Conservation (phyloP, 2,113 vertebrate genomes). For the Rhineura floridana region DNA sequence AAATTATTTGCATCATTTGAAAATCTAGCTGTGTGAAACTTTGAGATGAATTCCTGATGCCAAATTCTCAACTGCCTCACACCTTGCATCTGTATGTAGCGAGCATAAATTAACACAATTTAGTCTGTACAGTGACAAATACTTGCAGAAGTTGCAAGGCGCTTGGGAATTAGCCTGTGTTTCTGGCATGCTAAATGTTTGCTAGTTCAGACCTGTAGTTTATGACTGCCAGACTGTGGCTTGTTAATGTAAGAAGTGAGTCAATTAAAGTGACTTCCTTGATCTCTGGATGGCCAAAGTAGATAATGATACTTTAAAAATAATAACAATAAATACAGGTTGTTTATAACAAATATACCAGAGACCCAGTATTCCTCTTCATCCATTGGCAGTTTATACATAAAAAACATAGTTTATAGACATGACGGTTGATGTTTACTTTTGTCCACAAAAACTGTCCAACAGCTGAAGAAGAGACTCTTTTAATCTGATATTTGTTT, state of each 20-base stretch:
- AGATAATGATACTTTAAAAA: not conserved
- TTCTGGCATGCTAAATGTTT: constrained; percentile 10
- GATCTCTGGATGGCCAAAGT: not conserved
- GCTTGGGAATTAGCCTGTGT: not conserved
- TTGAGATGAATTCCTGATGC: not conserved
- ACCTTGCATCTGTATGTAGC: not conserved
- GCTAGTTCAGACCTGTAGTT: not conserved
- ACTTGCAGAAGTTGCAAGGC: not conserved
- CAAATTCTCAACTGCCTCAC: not conserved
- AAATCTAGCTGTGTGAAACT: not conserved
- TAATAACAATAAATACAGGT: not conserved
- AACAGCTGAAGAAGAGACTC: not conserved
- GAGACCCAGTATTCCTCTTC: not conserved
- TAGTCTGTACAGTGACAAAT: constrained; percentile 7
- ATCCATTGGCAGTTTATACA: not conserved
- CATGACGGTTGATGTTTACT: not conserved
- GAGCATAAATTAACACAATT: constrained; percentile 13
- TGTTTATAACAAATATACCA: not conserved
- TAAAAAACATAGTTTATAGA: not conserved
- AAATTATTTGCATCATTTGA: not conserved
- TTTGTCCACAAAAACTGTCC: not conserved
- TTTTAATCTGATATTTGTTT: not conserved
- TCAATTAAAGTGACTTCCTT: not conserved
- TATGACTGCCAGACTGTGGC: not conserved
- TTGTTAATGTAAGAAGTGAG: not conserved